Percentiles rank a stretch among this genome's conserved stretches.
phyloP scores from a whole-genome alignment of 2,113 vertebrate species.

The Takifugu flavidus region DNA sequence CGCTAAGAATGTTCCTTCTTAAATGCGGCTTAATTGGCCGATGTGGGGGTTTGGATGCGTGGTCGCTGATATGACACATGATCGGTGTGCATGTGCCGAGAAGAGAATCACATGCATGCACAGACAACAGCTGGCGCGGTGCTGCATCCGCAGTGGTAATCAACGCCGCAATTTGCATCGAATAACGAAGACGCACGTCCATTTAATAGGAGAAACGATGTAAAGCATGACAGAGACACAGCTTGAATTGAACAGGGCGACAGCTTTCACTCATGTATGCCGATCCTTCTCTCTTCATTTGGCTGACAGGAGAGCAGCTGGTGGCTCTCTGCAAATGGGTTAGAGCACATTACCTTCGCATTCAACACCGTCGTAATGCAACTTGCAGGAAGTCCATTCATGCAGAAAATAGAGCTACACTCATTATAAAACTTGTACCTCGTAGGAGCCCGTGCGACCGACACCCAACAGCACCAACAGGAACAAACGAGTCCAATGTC shows the following conservation, averaged over 20 bases:
- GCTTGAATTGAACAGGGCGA: constrained; percentile 47
- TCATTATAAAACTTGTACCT: no score
- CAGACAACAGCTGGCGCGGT: constrained; percentile 51
- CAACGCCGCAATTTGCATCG: constrained; percentile 22
- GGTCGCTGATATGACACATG: neutral
- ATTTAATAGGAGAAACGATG: constrained; percentile 10
- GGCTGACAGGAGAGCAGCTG: constrained; percentile 11
- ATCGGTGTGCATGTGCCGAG: constrained; percentile 24
- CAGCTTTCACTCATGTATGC: constrained; percentile 27
- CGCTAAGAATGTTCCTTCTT: no score
- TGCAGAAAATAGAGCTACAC: no score
- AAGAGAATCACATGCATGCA: constrained; percentile 26
- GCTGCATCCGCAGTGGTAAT: constrained; percentile 50
- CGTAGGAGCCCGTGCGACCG: neutral
- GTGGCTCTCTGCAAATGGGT: constrained; percentile 19
- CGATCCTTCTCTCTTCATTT: constrained; percentile 11
- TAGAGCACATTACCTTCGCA: constrained; percentile 12
- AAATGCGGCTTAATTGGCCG: neutral
- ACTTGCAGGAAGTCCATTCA: neutral
- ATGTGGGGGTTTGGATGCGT: neutral
- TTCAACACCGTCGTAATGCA: constrained; percentile 2
- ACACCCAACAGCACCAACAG: neutral
- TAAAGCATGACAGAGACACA: constrained; percentile 63
- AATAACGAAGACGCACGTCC: constrained; percentile 6
- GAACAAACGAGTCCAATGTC: constrained; percentile 34